Evolutionary conservation across 35 echinoderm and acorn worm genomes (phyloP).

Genomic region (Apostichopus japonicus): DNA sequence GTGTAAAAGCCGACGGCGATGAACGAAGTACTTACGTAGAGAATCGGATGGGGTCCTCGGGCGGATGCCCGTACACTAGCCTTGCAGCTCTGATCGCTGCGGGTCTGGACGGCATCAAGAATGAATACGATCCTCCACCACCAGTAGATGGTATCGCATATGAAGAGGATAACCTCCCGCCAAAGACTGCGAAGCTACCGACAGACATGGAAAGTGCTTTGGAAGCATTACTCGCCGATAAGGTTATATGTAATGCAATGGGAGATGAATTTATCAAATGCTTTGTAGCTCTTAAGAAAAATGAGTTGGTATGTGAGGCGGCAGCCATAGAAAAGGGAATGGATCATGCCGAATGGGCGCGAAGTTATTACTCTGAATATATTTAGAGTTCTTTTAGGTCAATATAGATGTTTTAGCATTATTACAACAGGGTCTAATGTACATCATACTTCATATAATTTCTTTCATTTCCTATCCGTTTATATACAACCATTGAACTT

Average conservation of each 20-base stretch:
- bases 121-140: slow-evolving; percentile 61
- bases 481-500: too few relatives aligned
- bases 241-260: slow-evolving; percentile 59
- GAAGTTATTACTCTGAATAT: slow-evolving; percentile 67
- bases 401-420: too few relatives aligned
- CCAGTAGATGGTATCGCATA: slow-evolving; percentile 20
- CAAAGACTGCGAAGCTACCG: slow-evolving; percentile 43
- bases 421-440: too few relatives aligned
- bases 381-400: too few relatives aligned
- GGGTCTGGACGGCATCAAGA: slow-evolving; percentile 68
- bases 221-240: slow-evolving; percentile 54
- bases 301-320: slow-evolving; percentile 44
- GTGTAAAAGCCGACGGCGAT: slow-evolving; percentile 51
- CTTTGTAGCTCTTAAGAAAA: slow-evolving; percentile 65
- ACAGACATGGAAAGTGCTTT: slow-evolving; percentile 63
- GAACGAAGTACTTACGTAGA: slow-evolving; percentile 69
- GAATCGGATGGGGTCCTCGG: slow-evolving; percentile 65
- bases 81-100: slow-evolving; percentile 71
- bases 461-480: too few relatives aligned
- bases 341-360: slow-evolving; percentile 52
- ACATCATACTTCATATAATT: too few relatives aligned
- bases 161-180: slow-evolving; percentile 28
- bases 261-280: slow-evolving; percentile 75
- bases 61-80: slow-evolving; percentile 56
- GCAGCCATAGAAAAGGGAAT: slow-evolving; percentile 49